Conservation (phyloP, 2,888 invertebrate species). For the Nyleta sp. region DNA sequence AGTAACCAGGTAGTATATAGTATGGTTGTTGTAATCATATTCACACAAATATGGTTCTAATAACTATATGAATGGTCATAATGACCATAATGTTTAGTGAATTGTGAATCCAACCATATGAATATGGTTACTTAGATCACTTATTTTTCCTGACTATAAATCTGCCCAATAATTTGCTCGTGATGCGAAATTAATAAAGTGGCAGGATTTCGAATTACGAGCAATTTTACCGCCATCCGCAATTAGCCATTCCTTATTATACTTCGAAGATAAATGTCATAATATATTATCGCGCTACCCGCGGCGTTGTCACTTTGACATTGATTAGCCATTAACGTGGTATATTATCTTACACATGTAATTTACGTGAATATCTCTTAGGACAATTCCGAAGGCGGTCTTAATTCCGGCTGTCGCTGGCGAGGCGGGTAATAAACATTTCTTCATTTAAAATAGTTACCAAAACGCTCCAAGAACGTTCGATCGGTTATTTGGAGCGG, state of each 20-base stretch:
- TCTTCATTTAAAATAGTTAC: not conserved
- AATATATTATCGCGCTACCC: constrained; percentile 27
- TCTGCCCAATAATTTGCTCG: no score
- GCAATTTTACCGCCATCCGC: not conserved
- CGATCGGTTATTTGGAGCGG: constrained; percentile 8
- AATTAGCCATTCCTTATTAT: constrained; percentile 16
- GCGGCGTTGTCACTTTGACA: constrained; percentile 29
- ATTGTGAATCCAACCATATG: no score
- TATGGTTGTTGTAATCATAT: no score
- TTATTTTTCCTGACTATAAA: no score
- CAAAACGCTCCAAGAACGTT: constrained; percentile 1
- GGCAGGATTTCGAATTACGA: not conserved
- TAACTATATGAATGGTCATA: no score
- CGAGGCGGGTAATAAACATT: not conserved
- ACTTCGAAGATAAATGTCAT: constrained; percentile 22
- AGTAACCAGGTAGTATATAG: no score
- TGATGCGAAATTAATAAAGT: no score
- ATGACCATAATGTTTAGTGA: no score
- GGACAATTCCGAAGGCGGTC: not conserved
- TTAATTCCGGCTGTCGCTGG: not conserved
- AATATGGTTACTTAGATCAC: no score
- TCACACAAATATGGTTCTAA: no score
- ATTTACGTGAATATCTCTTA: constrained; percentile 17
- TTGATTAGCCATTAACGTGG: constrained; percentile 37
- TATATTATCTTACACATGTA: constrained; percentile 13